A percentile compares a stretch with the other conserved stretches of the same genome.
phyloP scores from a whole-genome alignment of 2,113 vertebrate species.

The Meriones unguiculatus region DNA sequence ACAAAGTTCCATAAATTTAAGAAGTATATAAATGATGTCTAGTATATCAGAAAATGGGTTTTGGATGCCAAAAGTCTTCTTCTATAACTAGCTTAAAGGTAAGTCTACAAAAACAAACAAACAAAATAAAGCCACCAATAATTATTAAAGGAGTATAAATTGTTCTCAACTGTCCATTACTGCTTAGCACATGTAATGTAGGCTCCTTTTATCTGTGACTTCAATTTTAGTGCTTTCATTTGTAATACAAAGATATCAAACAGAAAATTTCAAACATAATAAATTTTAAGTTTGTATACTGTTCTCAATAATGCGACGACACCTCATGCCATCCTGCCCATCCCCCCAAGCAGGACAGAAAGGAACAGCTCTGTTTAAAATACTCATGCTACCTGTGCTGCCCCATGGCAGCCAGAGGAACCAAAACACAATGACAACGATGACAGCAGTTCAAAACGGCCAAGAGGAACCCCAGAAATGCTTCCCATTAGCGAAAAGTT shows the following conservation, averaged over 20 bases:
- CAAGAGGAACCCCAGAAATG: neutral
- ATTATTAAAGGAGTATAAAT: neutral
- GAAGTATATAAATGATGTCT: neutral
- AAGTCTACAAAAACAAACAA: neutral
- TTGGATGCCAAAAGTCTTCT: neutral
- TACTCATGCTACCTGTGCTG: too few relatives aligned
- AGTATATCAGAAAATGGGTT: neutral
- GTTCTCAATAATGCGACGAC: neutral
- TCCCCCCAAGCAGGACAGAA: neutral
- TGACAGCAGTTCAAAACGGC: neutral
- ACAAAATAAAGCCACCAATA: too few relatives aligned
- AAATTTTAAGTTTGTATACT: neutral
- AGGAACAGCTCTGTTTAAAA: neutral
- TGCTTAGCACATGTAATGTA: neutral
- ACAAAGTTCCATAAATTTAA: slow-evolving; percentile 20
- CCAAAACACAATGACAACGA: neutral
- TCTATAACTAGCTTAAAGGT: neutral
- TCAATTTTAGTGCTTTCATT: neutral
- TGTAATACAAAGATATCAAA: neutral
- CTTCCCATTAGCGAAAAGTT: neutral
- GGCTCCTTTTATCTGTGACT: neutral
- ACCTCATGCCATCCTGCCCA: neutral
- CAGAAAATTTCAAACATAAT: neutral
- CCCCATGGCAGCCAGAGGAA: too few relatives aligned
- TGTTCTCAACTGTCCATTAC: neutral